Evolutionary conservation across 2,888 invertebrate species (phyloP).

Genomic region (Tetranychus truncatus): DNA sequence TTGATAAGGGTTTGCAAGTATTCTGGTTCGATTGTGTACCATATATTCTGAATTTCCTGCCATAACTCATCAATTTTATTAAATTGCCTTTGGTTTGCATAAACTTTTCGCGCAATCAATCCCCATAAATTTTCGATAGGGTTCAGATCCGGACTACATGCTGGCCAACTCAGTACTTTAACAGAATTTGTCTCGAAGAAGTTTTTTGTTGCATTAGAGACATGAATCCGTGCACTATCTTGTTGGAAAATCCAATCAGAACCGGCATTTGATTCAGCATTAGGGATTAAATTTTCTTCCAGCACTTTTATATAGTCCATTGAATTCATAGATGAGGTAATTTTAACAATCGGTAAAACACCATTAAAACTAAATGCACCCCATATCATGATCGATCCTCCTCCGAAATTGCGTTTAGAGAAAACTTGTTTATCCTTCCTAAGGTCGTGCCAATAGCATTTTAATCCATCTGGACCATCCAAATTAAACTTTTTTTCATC

Average conservation of each 20-base stretch:
- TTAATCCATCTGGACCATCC: neutral
- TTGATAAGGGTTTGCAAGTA: neutral
- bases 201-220: neutral
- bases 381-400: slow-evolving; percentile 1
- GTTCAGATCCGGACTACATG: neutral
- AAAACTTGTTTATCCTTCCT: neutral
- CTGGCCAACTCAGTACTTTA: slow-evolving; percentile 1
- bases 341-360: neutral
- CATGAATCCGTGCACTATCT: slow-evolving; percentile 8
- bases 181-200: neutral
- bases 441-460: neutral
- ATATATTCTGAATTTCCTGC: neutral
- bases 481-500: slow-evolving; percentile 2
- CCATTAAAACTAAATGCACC: neutral
- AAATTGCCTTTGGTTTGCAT: neutral
- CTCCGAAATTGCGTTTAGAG: neutral
- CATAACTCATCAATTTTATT: neutral
- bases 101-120: neutral
- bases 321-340: neutral
- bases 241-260: slow-evolving; percentile 3
- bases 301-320: neutral
- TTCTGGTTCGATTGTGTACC: neutral
- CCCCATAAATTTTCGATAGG: slow-evolving; percentile 11
- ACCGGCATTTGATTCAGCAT: neutral
- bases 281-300: neutral